Evolutionary conservation across 2,113 vertebrate species (phyloP).

Genomic region (Podarcis cretensis): DNA sequence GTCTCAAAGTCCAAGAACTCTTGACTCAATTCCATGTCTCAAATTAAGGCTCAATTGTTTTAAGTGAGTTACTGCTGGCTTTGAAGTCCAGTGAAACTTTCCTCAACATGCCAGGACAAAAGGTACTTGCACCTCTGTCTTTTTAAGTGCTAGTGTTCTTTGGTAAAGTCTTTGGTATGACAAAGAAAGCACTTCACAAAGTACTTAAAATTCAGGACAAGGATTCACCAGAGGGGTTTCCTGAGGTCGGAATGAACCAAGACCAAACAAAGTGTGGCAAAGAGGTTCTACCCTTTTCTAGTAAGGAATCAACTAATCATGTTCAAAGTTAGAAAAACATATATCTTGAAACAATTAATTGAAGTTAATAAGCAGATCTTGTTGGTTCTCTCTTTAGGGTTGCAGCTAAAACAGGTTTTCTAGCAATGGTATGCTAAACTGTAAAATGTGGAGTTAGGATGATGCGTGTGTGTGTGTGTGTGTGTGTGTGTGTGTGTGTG

Average conservation of each 20-base stretch:
- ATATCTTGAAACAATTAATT: background rate
- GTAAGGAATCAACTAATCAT: background rate
- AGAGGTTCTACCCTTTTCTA: background rate
- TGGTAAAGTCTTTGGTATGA: background rate
- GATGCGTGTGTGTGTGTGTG: rapidly evolving
- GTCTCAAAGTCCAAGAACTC: background rate
- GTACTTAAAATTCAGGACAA: conserved; percentile 45
- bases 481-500: background rate
- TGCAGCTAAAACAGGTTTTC: no score
- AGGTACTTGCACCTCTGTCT: conserved; percentile 30
- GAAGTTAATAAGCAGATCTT: background rate
- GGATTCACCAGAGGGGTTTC: conserved; percentile 49
- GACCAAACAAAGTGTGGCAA: conserved; percentile 2
- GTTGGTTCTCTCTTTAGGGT: background rate
- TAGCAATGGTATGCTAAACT: background rate
- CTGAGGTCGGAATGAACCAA: conserved; percentile 29
- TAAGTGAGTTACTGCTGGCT: rapidly evolving
- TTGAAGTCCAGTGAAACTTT: background rate
- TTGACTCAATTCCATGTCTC: background rate
- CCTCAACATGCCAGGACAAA: background rate
- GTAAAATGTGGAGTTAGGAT: background rate
- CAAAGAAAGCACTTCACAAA: background rate
- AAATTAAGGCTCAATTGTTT: background rate
- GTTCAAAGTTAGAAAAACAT: background rate
- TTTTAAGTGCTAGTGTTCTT: background rate